Evolutionary conservation across 2,797 vertebrate genomes (phyloP), one percentile per base, ranked within the genome.

Genomic region (Hippoglossus hippoglossus): DNA sequence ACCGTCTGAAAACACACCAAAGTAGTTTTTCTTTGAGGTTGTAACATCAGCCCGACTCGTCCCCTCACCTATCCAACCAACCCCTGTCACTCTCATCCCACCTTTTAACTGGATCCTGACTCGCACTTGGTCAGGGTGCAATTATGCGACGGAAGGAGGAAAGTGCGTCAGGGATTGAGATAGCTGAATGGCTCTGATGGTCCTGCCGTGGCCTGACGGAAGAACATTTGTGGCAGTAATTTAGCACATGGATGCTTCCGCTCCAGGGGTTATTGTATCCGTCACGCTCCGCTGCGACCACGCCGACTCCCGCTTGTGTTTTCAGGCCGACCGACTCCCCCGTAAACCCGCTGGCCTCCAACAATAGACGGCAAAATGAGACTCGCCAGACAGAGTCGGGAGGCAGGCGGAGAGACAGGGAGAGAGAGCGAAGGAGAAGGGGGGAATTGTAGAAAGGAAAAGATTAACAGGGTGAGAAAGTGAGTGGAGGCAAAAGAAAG

Each of bases 181-280:
- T 84, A 75, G 72, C 83, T 64, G 85, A 84, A 88, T 69, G 72
- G 67, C 64, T 58, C n/a, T 64, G 80, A 77, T 84, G 72, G 84
- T 87, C 69, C 74, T 64, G 84, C 66, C 26, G 44, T 46, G 61
- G 83, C 73, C 83, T 56, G 83, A 85, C 83, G 88, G 86, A 73
- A 77, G 86, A 87, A 84, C 79, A 82, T 91, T 93, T 91, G 88
- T 85, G 83, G 89, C 89, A 87, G 91, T 91, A 92, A 93, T 94
- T 93, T 93, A 93, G 90, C 90, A 92, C 92, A 91, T 90, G 89
- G 90, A 75, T 77, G 91, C 87, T 79, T 92, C 85, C 77, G 55
- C 87, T 67, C 68, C 78, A 67, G 82, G 89, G 90, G 87, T 91
- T 91, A 92, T 92, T 93, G 89, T 91, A 89, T 91, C 89, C 71